Evolutionary conservation across 1,140 invertebrate genomes (phyloP).

Genomic region (Anoplophora glabripennis): DNA sequence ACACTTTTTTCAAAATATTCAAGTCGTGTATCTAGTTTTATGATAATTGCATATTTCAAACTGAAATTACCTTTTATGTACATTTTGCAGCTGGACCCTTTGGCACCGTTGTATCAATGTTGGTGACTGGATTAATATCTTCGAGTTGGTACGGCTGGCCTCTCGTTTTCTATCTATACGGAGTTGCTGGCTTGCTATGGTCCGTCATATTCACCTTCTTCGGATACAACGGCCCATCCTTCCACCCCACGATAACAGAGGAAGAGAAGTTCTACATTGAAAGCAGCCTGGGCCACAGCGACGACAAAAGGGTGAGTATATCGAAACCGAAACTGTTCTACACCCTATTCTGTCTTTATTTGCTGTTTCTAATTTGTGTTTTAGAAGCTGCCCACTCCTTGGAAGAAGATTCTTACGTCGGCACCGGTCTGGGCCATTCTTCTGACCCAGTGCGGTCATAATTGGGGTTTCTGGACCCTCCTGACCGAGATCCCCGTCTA

Average conservation of each 20-base stretch:
- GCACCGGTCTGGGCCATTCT: constrained; percentile 80
- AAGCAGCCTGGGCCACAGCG: constrained; percentile 33
- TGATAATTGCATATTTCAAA: no score
- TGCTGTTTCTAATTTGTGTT: constrained; percentile 6
- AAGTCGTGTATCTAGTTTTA: no score
- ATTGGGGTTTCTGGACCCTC: constrained; percentile 92
- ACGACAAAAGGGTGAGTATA: constrained; percentile 19
- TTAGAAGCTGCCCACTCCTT: constrained; percentile 59
- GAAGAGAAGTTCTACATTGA: constrained; percentile 66
- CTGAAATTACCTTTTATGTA: no score
- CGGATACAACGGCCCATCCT: constrained; percentile 64
- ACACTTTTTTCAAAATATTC: no score
- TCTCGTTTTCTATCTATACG: constrained; percentile 75
- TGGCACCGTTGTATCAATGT: constrained; percentile 70
- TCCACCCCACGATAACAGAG: constrained; percentile 57
- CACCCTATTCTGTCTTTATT: not conserved
- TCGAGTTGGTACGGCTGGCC: constrained; percentile 70
- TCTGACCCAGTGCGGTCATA: constrained; percentile 79
- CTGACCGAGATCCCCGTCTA: constrained; percentile 90
- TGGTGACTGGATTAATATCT: constrained; percentile 66
- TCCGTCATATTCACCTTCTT: constrained; percentile 60
- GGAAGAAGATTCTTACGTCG: constrained; percentile 72
- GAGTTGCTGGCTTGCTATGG: constrained; percentile 61
- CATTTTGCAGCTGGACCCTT: constrained; percentile 59
- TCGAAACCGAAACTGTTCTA: not conserved